Evolutionary conservation across 2,797 vertebrate species (phyloP).

Genomic region (Neosilurus hyrtlii): DNA sequence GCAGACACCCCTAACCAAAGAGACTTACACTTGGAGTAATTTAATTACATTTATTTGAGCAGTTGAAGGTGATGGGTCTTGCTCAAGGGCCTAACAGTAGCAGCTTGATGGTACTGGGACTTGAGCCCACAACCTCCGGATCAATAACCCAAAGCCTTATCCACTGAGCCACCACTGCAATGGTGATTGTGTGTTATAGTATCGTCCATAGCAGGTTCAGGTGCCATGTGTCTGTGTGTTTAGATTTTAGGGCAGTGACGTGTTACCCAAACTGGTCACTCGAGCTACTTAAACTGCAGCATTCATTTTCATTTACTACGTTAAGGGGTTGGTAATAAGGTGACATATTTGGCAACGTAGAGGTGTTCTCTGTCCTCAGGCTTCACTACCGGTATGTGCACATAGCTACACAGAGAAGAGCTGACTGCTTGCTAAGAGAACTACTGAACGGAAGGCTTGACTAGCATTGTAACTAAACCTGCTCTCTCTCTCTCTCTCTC

Average conservation of each 20-base stretch:
- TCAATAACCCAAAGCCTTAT: too few species aligned
- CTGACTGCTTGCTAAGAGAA: constrained; percentile 19
- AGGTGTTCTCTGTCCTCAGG: constrained; percentile 41
- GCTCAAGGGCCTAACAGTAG: too few species aligned
- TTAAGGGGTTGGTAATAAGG: background rate
- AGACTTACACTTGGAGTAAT: too few species aligned
- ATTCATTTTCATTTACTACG: constrained; percentile 48
- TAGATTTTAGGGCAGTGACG: constrained; percentile 56
- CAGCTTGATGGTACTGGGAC: too few species aligned
- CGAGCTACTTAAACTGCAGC: constrained; percentile 56
- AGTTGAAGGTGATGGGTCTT: too few species aligned
- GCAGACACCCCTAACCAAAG: too few species aligned
- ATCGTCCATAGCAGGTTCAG: background rate
- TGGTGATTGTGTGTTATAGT: background rate
- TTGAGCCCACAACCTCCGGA: too few species aligned
- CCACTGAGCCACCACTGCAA: too few species aligned
- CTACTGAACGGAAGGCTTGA: constrained; percentile 59
- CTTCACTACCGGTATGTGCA: constrained; percentile 19
- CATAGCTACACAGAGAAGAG: constrained; percentile 1
- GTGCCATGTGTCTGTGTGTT: constrained; percentile 1
- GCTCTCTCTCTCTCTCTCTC: background rate
- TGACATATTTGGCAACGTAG: background rate
- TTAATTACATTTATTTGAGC: too few species aligned
- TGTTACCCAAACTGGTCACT: constrained; percentile 32
- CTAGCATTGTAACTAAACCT: background rate